A percentile compares a stretch with the other conserved stretches of the same genome.
Conservation (phyloP, 92 coral and sea anemone species). For the Porites evermanni region DNA sequence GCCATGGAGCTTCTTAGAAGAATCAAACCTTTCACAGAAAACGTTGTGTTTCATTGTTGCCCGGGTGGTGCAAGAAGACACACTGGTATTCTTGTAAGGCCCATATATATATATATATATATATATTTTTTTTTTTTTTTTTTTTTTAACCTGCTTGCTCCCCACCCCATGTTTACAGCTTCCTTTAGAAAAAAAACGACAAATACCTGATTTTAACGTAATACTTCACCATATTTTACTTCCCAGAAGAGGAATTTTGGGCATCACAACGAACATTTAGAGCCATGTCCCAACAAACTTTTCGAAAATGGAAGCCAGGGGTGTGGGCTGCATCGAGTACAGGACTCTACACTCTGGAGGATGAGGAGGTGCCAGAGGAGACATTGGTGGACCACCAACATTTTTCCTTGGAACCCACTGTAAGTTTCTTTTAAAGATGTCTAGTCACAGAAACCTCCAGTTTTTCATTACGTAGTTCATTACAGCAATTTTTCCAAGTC, state of each 20-base stretch:
- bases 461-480: too few species aligned
- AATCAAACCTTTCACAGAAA: too few species aligned
- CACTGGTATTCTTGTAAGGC: too few species aligned
- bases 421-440: background rate
- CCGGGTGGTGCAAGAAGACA: too few species aligned
- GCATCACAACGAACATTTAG: slow-evolving; percentile 40
- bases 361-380: slow-evolving; percentile 16
- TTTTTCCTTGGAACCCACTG: background rate
- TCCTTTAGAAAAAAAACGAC: background rate
- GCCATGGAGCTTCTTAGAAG: too few species aligned
- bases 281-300: slow-evolving; percentile 15
- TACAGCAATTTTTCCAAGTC: too few species aligned
- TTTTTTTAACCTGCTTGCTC: too few species aligned
- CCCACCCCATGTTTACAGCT: too few species aligned
- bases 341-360: slow-evolving; percentile 20
- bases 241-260: slow-evolving; percentile 31
- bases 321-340: slow-evolving; percentile 36
- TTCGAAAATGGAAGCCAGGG: slow-evolving; percentile 36
- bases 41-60: too few species aligned
- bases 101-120: too few species aligned
- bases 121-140: too few species aligned
- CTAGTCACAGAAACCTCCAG: background rate
- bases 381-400: background rate
- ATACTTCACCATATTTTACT: background rate
- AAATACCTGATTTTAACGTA: background rate